These are phyloP conservation scores for Apeltes quadracus DNA, from an alignment of 2,113 vertebrate species.

Conservation along the genomic window DNA sequence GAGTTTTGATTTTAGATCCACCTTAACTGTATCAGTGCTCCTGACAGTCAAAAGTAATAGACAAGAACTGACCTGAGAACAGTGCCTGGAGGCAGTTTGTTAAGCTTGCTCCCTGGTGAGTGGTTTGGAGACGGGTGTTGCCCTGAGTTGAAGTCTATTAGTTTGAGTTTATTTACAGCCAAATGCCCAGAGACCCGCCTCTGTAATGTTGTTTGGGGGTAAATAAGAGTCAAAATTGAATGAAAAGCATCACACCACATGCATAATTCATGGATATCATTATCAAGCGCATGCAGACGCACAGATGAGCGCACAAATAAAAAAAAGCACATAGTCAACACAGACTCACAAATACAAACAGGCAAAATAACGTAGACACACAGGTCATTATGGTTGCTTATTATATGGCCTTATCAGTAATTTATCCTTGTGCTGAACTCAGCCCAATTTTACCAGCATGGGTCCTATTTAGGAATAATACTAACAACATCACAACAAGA, in stretches of 20 bases:
- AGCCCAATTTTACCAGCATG: slow-evolving; percentile 71
- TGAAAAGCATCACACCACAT: slow-evolving; percentile 76
- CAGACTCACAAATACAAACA: slow-evolving; percentile 51
- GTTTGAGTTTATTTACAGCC: slow-evolving; percentile 79
- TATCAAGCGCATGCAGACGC: slow-evolving; percentile 72
- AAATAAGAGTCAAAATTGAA: slow-evolving; percentile 77
- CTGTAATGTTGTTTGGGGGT: slow-evolving; percentile 74
- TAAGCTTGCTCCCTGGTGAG: slow-evolving; percentile 64
- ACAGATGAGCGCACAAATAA: slow-evolving; percentile 60
- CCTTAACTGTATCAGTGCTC: slow-evolving; percentile 33
- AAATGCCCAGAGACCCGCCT: slow-evolving; percentile 74
- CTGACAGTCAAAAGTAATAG: slow-evolving; percentile 41
- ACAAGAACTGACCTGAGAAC: slow-evolving; percentile 63
- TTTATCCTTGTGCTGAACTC: slow-evolving; percentile 68
- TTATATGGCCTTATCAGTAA: slow-evolving; percentile 68
- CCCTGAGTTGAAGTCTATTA: slow-evolving; percentile 78
- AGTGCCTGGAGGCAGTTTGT: slow-evolving; percentile 68
- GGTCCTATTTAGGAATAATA: slow-evolving; percentile 61
- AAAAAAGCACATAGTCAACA: slow-evolving; percentile 51
- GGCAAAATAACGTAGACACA: slow-evolving; percentile 23
- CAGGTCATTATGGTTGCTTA: slow-evolving; percentile 67
- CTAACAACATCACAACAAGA: slow-evolving; percentile 57
- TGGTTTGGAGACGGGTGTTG: slow-evolving; percentile 71
- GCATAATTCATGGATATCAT: slow-evolving; percentile 80
- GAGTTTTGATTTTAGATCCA: slow-evolving; percentile 53